These are phyloP conservation scores for Dorcus hopei DNA, from an alignment of 2,888 invertebrate species.

Conservation along the genomic window DNA sequence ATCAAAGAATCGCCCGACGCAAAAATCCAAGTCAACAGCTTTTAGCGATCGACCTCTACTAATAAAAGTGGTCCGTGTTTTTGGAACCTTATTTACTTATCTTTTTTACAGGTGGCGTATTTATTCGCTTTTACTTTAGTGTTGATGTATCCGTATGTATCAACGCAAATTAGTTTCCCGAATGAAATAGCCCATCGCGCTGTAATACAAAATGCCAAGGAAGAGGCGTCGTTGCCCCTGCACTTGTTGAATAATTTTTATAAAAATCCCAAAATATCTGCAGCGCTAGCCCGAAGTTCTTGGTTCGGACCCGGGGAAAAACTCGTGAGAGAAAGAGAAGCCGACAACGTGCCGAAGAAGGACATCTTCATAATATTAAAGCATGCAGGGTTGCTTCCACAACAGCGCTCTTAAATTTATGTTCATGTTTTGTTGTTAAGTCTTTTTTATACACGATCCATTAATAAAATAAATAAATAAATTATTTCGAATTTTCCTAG, in stretches of 20 bases:
- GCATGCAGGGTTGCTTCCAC: constrained; percentile 60
- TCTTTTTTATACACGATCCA: neutral
- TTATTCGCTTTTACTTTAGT: too few species aligned
- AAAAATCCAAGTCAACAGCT: too few species aligned
- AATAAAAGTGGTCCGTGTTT: too few species aligned
- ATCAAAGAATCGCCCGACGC: too few species aligned
- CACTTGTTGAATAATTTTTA: constrained; percentile 59
- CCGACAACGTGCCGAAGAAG: constrained; percentile 59
- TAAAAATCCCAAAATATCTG: constrained; percentile 56
- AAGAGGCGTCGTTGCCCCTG: constrained; percentile 58
- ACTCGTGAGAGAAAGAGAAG: constrained; percentile 57
- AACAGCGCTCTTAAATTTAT: constrained; percentile 20
- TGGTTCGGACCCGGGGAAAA: constrained; percentile 62
- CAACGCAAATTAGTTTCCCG: too few species aligned
- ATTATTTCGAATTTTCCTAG: too few species aligned
- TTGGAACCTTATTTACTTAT: too few species aligned
- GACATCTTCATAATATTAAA: constrained; percentile 63
- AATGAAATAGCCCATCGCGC: constrained; percentile 51
- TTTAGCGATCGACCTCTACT: too few species aligned
- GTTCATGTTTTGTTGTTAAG: neutral
- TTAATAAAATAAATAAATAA: too few species aligned
- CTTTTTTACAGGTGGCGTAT: too few species aligned
- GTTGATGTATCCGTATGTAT: too few species aligned
- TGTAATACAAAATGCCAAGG: constrained; percentile 56
- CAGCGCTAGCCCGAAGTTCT: constrained; percentile 56